Conservation (phyloP, 2,113 vertebrate species). For the Notiomystis cincta region DNA sequence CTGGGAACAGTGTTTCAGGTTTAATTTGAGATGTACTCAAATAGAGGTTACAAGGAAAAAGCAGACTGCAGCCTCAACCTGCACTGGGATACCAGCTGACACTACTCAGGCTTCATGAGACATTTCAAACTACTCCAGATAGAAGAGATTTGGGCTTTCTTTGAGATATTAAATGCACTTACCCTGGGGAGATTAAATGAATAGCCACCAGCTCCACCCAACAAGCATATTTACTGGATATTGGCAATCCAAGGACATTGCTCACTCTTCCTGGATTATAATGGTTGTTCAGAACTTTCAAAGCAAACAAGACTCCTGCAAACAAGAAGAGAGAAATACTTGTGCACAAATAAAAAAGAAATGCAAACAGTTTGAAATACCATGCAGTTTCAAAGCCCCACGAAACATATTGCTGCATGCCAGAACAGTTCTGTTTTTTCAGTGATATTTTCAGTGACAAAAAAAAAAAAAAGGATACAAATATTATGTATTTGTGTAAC, state of each 20-base stretch:
- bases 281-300: constrained; percentile 92
- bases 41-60: background rate
- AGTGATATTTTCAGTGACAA: background rate
- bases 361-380: background rate
- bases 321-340: background rate
- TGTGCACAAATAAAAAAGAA: background rate
- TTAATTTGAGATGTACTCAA: background rate
- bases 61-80: background rate
- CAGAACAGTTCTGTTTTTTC: background rate
- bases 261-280: constrained; percentile 83
- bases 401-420: background rate
- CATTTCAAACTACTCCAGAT: background rate
- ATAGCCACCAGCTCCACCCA: constrained; percentile 92
- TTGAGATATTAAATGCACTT: constrained; percentile 50
- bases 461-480: background rate
- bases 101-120: background rate
- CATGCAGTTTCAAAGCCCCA: background rate
- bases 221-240: constrained; percentile 84
- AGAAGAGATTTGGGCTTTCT: background rate
- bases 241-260: constrained; percentile 78
- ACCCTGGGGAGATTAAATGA: constrained; percentile 86
- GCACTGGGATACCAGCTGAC: background rate
- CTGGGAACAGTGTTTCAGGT: background rate
- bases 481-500: rapidly evolving
- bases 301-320: constrained; percentile 90